Evolutionary conservation across 2,888 invertebrate genomes (phyloP), one percentile per base, ranked within the genome.

Genomic region (Monochamus alternatus): DNA sequence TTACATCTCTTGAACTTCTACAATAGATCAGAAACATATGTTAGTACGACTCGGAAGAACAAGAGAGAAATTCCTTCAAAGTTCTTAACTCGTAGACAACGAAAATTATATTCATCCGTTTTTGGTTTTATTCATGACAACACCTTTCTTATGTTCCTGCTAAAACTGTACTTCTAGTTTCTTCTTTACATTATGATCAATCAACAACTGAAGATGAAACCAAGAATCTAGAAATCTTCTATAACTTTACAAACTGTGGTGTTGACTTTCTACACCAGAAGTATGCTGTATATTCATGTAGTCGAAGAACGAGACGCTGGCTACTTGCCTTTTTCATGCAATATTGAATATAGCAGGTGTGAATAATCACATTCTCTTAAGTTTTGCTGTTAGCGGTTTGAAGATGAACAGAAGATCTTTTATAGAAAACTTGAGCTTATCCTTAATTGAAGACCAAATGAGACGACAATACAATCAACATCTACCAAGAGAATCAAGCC

Each of bases 281-380:
- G 52, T 2, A 9, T 52, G 52, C 52, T 52, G 52, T 52, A 9
- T 52, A 7, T 52, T 52, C 52, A 9, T 52, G 52, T 52, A 52
- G 3, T 52, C 3, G 3, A 5, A 52, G 52, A 52, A 3, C 52
- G 52, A 52, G 52, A 2, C 14, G 4, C 4, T 52, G 14, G 14
- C 12, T 2, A 38, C 38, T 38, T 38, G 14, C 52, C 2, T 12
- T n/a, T 52, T 52, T 52, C 0, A 52, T 52, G 52, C 5, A 52
- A 52, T 52, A 52, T 52, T 52, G 52, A 52, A 52, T 52, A 52
- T 52, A 52, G 52, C 52, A 52, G 52, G 52, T 52, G 52, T 52
- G 10, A 8, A 8, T 9, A 52, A 5, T 8, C 52, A 52, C 10
- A 9, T 52, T 52, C 9, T 52, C 7, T 52, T 52, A 9, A 52